phyloP scores from a whole-genome alignment of 2,113 vertebrate species.

The Cichladusa arquata region DNA sequence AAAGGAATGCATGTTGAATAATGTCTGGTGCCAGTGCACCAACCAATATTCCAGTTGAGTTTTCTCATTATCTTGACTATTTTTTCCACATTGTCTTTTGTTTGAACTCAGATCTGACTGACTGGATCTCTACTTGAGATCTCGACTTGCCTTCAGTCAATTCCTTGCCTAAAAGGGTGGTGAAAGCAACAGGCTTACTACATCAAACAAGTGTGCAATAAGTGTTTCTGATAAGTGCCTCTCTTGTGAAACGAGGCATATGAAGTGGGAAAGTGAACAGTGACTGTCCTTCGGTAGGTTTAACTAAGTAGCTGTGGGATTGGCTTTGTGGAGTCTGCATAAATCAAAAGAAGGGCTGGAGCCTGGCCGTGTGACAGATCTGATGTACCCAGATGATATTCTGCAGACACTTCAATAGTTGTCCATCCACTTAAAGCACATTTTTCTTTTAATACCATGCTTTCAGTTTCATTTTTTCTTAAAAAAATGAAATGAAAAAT shows the following conservation, averaged over 20 bases:
- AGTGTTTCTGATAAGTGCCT: constrained; percentile 18
- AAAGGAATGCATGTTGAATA: background rate
- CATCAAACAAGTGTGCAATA: constrained; percentile 2
- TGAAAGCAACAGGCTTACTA: constrained; percentile 8
- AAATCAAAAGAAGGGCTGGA: background rate
- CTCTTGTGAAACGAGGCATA: background rate
- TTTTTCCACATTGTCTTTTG: constrained; percentile 3
- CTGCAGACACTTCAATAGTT: background rate
- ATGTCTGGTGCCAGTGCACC: background rate
- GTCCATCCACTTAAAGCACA: background rate
- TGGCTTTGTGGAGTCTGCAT: background rate
- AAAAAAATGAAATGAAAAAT: too few relatives aligned
- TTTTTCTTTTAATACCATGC: background rate
- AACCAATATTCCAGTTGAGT: background rate
- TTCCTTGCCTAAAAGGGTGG: constrained; percentile 11
- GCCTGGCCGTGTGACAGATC: background rate
- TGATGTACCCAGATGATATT: background rate
- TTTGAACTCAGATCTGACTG: constrained; percentile 6
- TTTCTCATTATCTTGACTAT: constrained; percentile 35
- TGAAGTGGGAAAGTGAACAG: background rate
- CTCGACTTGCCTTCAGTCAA: constrained; percentile 7
- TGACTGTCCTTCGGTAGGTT: background rate
- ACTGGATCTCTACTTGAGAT: constrained; percentile 13
- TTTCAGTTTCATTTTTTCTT: background rate
- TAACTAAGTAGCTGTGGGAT: background rate